Evolutionary conservation across 2,113 vertebrate genomes (phyloP), one percentile per base, ranked within the genome.

Genomic region (Butorides virescens): DNA sequence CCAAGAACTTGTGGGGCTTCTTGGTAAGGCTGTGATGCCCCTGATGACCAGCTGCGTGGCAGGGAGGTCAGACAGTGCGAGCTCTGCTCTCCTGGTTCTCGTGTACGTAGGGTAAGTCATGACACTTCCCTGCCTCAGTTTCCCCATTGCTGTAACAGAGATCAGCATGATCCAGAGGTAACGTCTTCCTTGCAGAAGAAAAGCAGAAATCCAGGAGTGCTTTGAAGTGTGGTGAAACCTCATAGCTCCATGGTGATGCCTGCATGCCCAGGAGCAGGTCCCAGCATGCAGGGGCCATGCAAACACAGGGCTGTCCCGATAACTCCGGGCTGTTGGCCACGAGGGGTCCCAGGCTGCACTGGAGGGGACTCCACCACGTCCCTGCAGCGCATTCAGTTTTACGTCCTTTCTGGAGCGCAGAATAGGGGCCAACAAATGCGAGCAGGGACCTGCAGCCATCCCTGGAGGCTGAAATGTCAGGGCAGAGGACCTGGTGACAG

Each of bases 271-370:
- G 42, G 72, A 86, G 80, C n/a, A 59, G 52, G 14, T 25, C 30
- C 61, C 3, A 3, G 25, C 0, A 5, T 11, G 29, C 1, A 19
- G 11, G 5, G 11, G 8, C 29, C 62, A 4, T 5, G 1, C 44
- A 47, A 47, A 46, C 4, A 5, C 71, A 26, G 13, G 15, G 34
- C n/a, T 49, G 49, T 42, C 30, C 81, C 1, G 0, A 55, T 55
- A 39, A 1, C 23, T 15, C 36, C 0, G 0, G 1, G 46, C 49
- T 15, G 27, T 7, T 49, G 44, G 37, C 59, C 15, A 1, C 5
- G 72, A 79, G 29, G 29, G 21, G 29, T 16, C 53, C 53, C 61
- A 22, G 66, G 65, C 46, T 72, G 72, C 7, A 2, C 53, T 52
- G 44, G 22, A 0, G 18, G 13, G 34, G 49, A 2, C 21, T 66